phyloP scores from a whole-genome alignment of 2,113 vertebrate species.

The Tachuris rubrigastra region DNA sequence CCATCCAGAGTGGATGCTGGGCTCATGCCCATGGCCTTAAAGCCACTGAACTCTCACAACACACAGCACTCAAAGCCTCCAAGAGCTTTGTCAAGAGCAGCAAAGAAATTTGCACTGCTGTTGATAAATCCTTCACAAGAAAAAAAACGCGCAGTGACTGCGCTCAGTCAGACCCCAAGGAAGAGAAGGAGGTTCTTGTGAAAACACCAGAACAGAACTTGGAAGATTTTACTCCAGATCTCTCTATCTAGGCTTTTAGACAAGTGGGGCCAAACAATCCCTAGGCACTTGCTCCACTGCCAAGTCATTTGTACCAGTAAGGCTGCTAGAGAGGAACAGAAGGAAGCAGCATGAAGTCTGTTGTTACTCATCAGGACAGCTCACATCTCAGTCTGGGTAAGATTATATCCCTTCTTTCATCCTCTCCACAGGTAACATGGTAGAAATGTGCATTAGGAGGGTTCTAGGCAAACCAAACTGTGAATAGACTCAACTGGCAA shows the following conservation, averaged over 20 bases:
- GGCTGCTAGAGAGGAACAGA: neutral
- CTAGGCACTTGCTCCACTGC: neutral
- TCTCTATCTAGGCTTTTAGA: neutral
- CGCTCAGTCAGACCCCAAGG: rapidly evolving
- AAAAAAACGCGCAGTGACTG: rapidly evolving
- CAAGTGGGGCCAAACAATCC: neutral
- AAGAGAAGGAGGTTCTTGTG: neutral
- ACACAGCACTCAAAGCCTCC: neutral
- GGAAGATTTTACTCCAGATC: neutral
- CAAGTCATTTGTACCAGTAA: neutral
- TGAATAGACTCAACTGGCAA: neutral
- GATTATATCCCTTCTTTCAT: neutral
- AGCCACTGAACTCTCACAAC: neutral
- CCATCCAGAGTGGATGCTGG: neutral
- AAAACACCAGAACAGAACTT: neutral
- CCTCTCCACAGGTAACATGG: rapidly evolving
- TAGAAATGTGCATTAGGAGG: neutral
- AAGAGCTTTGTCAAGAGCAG: neutral
- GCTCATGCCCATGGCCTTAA: neutral
- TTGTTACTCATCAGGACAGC: neutral
- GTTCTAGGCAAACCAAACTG: neutral
- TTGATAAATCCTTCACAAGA: neutral
- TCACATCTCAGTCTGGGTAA: neutral
- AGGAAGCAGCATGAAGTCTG: neutral
- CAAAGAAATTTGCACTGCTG: neutral